Base-by-base conservation (phyloP, 2,888 invertebrate genomes). In the Campaea margaritaria region DNA sequence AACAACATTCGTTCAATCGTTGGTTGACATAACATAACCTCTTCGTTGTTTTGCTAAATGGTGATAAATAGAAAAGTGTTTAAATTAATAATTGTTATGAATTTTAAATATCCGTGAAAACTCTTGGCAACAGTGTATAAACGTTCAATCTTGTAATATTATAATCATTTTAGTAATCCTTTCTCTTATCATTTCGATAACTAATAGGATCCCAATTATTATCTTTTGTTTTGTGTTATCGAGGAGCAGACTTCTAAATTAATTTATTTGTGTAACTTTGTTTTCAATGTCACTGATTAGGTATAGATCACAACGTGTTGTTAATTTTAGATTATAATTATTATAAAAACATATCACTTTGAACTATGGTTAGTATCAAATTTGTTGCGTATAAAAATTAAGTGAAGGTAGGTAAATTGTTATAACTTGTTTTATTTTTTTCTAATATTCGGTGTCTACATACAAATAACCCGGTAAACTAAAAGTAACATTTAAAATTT, bases 251-350 rank as follows among this genome's bases (percentile, higher is more conserved):
- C 13, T 0, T 11, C 1, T 0, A 21, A 21, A 27, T 5, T 12
- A 11, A 21, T 5, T 15, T 16, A 16, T 21, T 16, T 3, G 0
- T 21, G 21, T 4, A 4, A 16, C 21, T 21, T 21, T 21, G 5
- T 21, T 58, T 59, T 55, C 57, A 59, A 48, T 60, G 57, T 46
- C 48, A 51, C 50, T 55, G 42, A 46, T 36, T 46, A 43, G 34
- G 15, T 53, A 13, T 14, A 38, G 36, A 10, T 15, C 41, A 48
- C 39, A 14, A 43, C 1, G 12, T n/a, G 4, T 11, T 36, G n/a
- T n/a, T 1, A 31, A 31, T 31, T 11, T 36, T 21, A 21, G 21
- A 12, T n/a, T 11, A 36, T 12, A 31, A 2, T 36, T 0, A 36
- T 36, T 36, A 11, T n/a, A 36, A 12, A 3, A 36, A 36, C 36